Evolutionary conservation across 1,140 invertebrate species (phyloP).

Genomic region (Dendroctonus ponderosae): DNA sequence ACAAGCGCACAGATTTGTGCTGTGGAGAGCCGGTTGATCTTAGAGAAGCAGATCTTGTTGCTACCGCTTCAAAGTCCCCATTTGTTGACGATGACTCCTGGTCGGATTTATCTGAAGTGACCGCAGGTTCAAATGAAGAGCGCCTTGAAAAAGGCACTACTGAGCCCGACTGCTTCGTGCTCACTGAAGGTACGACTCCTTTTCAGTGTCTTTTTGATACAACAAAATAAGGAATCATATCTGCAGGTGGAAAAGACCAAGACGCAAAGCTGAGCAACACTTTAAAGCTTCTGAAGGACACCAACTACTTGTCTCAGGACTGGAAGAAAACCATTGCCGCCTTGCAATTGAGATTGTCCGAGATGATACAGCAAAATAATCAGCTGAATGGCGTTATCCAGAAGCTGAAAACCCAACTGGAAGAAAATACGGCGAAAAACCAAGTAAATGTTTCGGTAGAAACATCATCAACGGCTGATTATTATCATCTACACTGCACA

Average conservation of each 20-base stretch:
- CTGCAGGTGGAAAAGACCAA: too few species aligned
- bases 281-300: constrained; percentile 23
- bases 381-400: constrained; percentile 31
- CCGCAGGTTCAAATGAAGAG: background rate
- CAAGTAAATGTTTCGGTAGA: background rate
- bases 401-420: constrained; percentile 10
- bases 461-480: background rate
- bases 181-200: background rate
- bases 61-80: background rate
- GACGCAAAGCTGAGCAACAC: background rate
- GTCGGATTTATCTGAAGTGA: constrained; percentile 29
- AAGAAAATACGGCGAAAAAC: constrained; percentile 16
- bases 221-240: background rate
- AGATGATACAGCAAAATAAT: constrained; percentile 38
- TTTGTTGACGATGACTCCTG: constrained; percentile 27
- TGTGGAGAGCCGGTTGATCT: background rate
- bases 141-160: background rate
- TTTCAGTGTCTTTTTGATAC: background rate
- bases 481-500: background rate
- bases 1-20: too few species aligned
- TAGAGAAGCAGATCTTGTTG: background rate
- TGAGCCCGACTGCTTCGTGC: background rate
- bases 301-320: constrained; percentile 30
- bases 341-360: constrained; percentile 36
- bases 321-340: constrained; percentile 39